Evolutionary conservation across 2,888 invertebrate species (phyloP).

Genomic region (Tanytarsus gracilentus): DNA sequence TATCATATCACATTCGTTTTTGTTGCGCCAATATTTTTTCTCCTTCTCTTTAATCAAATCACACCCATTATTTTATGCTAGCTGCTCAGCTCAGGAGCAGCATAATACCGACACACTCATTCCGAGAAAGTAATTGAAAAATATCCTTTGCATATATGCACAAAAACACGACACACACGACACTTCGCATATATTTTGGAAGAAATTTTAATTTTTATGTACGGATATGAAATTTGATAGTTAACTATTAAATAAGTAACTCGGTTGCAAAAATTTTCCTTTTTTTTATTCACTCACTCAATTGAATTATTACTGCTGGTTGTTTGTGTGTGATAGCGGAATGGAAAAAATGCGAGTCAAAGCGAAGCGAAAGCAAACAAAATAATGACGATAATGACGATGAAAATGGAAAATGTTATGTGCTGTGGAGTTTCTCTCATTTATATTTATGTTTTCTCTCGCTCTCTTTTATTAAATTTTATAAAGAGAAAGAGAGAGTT

Average conservation of each 20-base stretch:
- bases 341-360: conserved; percentile 24
- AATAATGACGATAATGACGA: conserved; percentile 27
- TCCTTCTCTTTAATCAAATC: not conserved
- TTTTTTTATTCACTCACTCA: not conserved
- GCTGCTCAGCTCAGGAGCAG: not conserved
- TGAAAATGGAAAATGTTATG: conserved; percentile 7
- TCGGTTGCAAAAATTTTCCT: not conserved
- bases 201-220: not conserved
- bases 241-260: not conserved
- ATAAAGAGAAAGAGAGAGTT: too few species aligned
- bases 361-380: conserved; percentile 28
- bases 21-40: not conserved
- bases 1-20: conserved; percentile 9
- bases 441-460: conserved; percentile 1
- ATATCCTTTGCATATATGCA: too few species aligned
- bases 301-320: not conserved
- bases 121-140: conserved; percentile 25
- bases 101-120: conserved; percentile 16
- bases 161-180: not conserved
- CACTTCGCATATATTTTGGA: too few species aligned
- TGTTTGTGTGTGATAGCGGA: not conserved
- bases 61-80: not conserved
- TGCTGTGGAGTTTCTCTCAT: conserved; percentile 8
- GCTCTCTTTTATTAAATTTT: not conserved
- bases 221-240: too few species aligned